Evolutionary conservation across 1,140 invertebrate species (phyloP), one percentile per base, ranked within the genome.

Genomic region (Teleopsis dalmanni): DNA sequence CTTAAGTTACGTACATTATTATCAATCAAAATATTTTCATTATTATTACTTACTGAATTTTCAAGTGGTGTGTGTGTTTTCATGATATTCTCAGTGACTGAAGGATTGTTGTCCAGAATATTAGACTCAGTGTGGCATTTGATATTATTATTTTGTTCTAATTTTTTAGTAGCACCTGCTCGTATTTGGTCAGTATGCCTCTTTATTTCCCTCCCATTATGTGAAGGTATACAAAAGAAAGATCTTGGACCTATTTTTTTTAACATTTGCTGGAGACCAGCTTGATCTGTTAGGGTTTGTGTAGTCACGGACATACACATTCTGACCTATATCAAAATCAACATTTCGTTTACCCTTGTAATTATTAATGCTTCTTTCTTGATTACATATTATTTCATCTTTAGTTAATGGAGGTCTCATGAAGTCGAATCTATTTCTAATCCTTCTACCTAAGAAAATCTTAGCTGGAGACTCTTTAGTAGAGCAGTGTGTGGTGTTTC

Each of bases 361-460:
- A 45, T 31, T 45, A 33, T 14, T 27, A 33, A 45, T 45, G 29
- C 42, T 45, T 33, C 33, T 45, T 13, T 21, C 23, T 19, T 45
- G 26, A 18, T 34, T n/a, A 33, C 33, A 19, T 10, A 45, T 18
- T 21, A 34, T 45, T 10, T 45, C 22, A 26, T 45, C 27, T 45
- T 19, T 34, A 21, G 33, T 16, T 33, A 45, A 16, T 18, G 42
- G 42, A 18, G 42, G 42, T 45, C 33, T 45, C 3, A 45, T 31
- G 22, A 45, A 18, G 33, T 45, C 27, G 22, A 45, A 21, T 45
- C 42, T 14, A 33, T 57, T 44, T 70, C 62, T 37, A 29, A 48
- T 36, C 25, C 23, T 26, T 27, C 34, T 48, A 27, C 29, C 29
- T 29, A 48, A 18, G 27, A 48, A 29, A 29, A 48, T 4, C 40